A percentile compares a stretch with the other conserved stretches of the same genome.
phyloP scores from a whole-genome alignment of 1,140 invertebrate genomes.

The Drosophila repleta region DNA sequence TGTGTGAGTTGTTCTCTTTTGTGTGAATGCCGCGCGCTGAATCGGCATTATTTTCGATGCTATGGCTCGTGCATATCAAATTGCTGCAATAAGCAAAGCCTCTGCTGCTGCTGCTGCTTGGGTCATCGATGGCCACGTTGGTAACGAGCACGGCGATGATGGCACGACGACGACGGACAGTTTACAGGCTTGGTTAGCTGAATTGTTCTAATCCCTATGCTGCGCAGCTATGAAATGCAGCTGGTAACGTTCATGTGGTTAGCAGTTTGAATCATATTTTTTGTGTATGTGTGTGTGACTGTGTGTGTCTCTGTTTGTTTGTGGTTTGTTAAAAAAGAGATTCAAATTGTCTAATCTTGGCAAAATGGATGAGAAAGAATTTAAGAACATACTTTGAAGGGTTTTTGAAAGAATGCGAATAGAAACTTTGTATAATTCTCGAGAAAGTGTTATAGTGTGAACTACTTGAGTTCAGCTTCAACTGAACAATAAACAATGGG shows the following conservation, averaged over 20 bases:
- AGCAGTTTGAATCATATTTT: neutral
- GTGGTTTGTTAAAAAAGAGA: neutral
- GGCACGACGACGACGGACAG: constrained; percentile 26
- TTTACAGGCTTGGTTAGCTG: constrained; percentile 44
- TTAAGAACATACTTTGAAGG: too few species aligned
- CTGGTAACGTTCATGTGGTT: constrained; percentile 1
- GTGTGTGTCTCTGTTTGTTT: neutral
- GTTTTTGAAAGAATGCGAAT: too few species aligned
- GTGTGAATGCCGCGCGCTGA: constrained; percentile 51
- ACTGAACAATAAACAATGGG: too few species aligned
- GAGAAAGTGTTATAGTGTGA: too few species aligned
- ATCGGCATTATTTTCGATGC: constrained; percentile 51
- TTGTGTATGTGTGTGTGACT: too few species aligned
- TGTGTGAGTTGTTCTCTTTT: constrained; percentile 38
- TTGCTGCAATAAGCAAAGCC: constrained; percentile 37
- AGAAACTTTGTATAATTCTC: too few species aligned
- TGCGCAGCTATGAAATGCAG: constrained; percentile 12
- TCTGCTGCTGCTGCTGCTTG: constrained; percentile 28
- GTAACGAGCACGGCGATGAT: constrained; percentile 19
- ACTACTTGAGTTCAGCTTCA: too few species aligned
- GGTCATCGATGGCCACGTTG: constrained; percentile 32
- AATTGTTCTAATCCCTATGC: constrained; percentile 41
- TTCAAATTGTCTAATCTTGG: too few species aligned
- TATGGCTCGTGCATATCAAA: constrained; percentile 58
- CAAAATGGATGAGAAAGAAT: too few species aligned